phyloP scores from a whole-genome alignment of 1,140 invertebrate genomes.

The Trigoniulus corallinus region DNA sequence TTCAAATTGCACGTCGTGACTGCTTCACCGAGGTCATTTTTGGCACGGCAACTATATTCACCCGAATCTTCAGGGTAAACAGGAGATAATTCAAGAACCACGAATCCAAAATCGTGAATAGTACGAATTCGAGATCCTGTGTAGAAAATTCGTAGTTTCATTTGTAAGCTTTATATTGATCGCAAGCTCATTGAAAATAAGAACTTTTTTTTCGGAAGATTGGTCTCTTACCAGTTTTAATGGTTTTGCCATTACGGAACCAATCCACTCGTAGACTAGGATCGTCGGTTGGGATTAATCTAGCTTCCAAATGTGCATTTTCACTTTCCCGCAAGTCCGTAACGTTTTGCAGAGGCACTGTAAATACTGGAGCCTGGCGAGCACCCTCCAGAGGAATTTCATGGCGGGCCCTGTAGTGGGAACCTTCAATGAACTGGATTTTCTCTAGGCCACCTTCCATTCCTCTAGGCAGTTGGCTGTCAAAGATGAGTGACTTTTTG shows the following conservation, averaged over 20 bases:
- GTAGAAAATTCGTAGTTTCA: background rate
- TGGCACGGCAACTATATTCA: slow-evolving; percentile 79
- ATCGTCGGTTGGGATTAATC: slow-evolving; percentile 81
- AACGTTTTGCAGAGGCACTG: slow-evolving; percentile 69
- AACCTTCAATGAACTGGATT: slow-evolving; percentile 80
- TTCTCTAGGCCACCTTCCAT: slow-evolving; percentile 86
- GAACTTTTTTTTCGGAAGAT: slow-evolving; percentile 8
- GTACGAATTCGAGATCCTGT: slow-evolving; percentile 65
- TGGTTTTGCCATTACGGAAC: slow-evolving; percentile 83
- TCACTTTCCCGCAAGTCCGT: slow-evolving; percentile 72
- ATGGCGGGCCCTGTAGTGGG: slow-evolving; percentile 50
- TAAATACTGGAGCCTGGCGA: slow-evolving; percentile 76
- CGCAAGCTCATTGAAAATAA: background rate
- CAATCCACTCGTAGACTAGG: slow-evolving; percentile 85
- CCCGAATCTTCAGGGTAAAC: slow-evolving; percentile 90
- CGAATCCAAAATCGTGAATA: slow-evolving; percentile 90
- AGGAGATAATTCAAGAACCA: slow-evolving; percentile 81
- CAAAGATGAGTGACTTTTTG: slow-evolving; percentile 80
- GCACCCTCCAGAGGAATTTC: slow-evolving; percentile 47
- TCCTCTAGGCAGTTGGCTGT: slow-evolving; percentile 83
- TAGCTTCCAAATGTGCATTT: slow-evolving; percentile 86
- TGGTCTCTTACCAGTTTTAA: slow-evolving; percentile 50
- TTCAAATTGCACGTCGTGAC: slow-evolving; percentile 82
- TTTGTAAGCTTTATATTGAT: background rate
- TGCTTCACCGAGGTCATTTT: slow-evolving; percentile 79